These are phyloP conservation scores for Ornithoptera alexandrae DNA, from an alignment of 2,888 invertebrate genomes.

Conservation along the genomic window DNA sequence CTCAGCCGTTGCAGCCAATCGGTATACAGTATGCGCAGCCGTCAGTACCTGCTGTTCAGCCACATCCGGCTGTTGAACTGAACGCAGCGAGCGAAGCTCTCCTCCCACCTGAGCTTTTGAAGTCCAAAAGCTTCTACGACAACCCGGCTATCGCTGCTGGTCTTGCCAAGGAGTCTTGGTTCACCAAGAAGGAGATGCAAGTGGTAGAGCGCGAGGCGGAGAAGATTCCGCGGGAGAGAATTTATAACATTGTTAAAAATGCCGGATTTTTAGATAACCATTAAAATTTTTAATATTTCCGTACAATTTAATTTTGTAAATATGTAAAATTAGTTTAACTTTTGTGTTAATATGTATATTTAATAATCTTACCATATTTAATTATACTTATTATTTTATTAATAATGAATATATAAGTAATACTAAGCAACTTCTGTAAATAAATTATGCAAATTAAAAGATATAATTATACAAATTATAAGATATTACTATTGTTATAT, in stretches of 20 bases:
- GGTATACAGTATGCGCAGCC: constrained; percentile 75
- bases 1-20: constrained; percentile 65
- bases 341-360: background rate
- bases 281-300: constrained; percentile 32
- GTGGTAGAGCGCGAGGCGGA: constrained; percentile 89
- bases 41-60: constrained; percentile 54
- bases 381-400: background rate
- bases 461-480: background rate
- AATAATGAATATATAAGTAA: background rate
- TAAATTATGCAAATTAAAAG: background rate
- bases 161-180: constrained; percentile 89
- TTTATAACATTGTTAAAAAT: constrained; percentile 86
- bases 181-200: constrained; percentile 87
- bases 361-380: background rate
- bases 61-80: constrained; percentile 86
- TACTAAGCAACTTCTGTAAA: background rate
- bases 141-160: constrained; percentile 86
- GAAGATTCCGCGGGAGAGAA: constrained; percentile 87
- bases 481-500: background rate
- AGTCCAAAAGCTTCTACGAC: constrained; percentile 85
- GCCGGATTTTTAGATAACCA: constrained; percentile 82
- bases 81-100: constrained; percentile 86
- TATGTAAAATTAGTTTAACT: background rate
- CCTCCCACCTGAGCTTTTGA: constrained; percentile 84
- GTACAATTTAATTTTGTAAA: background rate